Evolutionary conservation across 2,888 invertebrate genomes (phyloP).

Genomic region (Labia minor): DNA sequence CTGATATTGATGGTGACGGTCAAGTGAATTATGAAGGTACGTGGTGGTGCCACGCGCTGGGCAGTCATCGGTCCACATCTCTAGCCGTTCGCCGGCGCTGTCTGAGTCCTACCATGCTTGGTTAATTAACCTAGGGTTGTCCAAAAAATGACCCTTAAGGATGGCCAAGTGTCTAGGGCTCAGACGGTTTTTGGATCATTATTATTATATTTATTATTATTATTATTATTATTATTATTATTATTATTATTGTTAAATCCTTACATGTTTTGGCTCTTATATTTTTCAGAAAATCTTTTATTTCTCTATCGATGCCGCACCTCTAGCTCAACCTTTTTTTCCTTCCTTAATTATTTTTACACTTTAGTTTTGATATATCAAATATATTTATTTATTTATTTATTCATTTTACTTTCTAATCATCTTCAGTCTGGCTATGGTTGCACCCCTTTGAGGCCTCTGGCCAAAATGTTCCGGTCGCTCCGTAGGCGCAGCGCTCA

Average conservation of each 20-base stretch:
- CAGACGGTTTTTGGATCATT: slow-evolving; percentile 13
- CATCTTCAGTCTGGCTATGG: not conserved
- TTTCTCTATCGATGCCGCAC: not conserved
- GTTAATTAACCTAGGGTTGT: not conserved
- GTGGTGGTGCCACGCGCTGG: slow-evolving; percentile 26
- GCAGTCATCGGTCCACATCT: slow-evolving; percentile 15
- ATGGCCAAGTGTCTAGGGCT: not conserved
- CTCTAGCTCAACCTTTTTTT: not conserved
- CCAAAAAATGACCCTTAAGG: slow-evolving; percentile 8
- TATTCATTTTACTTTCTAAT: not conserved
- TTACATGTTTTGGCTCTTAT: not conserved
- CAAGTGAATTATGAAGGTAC: slow-evolving; percentile 96
- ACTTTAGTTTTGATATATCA: not conserved
- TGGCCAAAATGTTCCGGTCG: not conserved
- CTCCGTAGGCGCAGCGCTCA: not conserved
- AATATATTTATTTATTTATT: not conserved
- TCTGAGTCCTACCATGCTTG: not conserved
- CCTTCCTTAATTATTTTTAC: not conserved
- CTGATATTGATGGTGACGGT: slow-evolving; percentile 97
- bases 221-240: not conserved
- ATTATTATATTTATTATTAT: not conserved
- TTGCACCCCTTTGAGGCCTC: not conserved
- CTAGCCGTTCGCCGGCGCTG: slow-evolving; percentile 14
- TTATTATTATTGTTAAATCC: slow-evolving; percentile 1
- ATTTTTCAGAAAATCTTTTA: not conserved